Base-by-base conservation (phyloP, 2,113 vertebrate genomes). In the Sorex fumeus region DNA sequence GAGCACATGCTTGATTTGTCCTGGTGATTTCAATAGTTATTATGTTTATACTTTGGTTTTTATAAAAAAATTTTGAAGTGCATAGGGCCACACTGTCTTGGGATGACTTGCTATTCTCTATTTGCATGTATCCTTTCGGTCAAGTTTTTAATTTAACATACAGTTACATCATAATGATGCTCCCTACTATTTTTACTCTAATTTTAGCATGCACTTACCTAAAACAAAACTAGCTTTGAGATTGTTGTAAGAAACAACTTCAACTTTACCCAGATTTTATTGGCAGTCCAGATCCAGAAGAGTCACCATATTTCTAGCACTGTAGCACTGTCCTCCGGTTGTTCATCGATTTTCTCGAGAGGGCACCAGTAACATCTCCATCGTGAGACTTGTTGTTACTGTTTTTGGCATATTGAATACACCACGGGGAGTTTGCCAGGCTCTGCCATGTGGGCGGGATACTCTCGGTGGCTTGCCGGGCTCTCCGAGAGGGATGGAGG, bases 121-220 rank as follows among this genome's bases (percentile, higher is more conserved):
- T 84, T 91, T 91, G 43, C 74, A 27, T 79, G 30, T 45, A 75
- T 91, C 74, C 28, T 60, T 91, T 79, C 62, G 66, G 10, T 72
- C 72, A 34, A 36, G 32, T 34, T 45, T 47, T 83, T 83, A 2
- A 67, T 64, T 78, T n/a, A 28, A 62, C 28, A n/a, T 67, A 21
- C 30, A 88, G 45, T 40, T 34, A 74, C 84, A 8, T 74, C 19
- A 8, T 84, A 85, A 19, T 79, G 72, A 53, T 84, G 53, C 36
- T 60, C 60, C 19, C 84, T 84, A 40, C 1, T 64, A 80, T 67
- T 71, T 79, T 66, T 47, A 43, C 70, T 77, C 80, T 32, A 36
- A 40, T 64, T 40, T 91, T 82, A 53, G 27, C 82, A 16, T 60
- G 57, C 15, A 57, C 75, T 30, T 43, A 34, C 62, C 30, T 88